Conservation (phyloP, 2,888 invertebrate genomes). For the Plutella xylostella region DNA sequence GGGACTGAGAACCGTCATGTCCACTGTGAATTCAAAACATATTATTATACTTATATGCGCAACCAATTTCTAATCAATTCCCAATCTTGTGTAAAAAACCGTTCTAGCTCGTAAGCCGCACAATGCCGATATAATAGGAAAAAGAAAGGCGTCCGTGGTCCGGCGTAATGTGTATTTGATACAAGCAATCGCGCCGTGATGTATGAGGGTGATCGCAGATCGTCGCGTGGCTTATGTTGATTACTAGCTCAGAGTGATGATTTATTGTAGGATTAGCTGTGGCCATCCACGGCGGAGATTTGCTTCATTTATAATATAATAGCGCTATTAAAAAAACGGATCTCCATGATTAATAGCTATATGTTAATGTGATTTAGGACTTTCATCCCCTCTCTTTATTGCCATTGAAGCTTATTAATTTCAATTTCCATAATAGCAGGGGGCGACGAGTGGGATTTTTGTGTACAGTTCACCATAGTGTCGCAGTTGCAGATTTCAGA, state of each 20-base stretch:
- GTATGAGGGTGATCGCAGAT: slow-evolving; percentile 39
- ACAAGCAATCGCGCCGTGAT: slow-evolving; percentile 63
- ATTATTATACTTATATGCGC: too few species aligned
- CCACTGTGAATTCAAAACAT: too few species aligned
- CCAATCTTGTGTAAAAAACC: slow-evolving; percentile 39
- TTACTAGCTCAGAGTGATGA: slow-evolving; percentile 65
- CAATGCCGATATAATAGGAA: slow-evolving; percentile 35
- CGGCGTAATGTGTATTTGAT: slow-evolving; percentile 63
- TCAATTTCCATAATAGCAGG: too few species aligned
- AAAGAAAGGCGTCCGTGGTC: slow-evolving; percentile 32
- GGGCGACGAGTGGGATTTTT: too few species aligned
- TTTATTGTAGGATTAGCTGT: slow-evolving; percentile 62
- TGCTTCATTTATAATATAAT: slow-evolving; percentile 59
- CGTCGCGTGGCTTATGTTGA: slow-evolving; percentile 51
- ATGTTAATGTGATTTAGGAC: not conserved
- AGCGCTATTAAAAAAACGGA: slow-evolving; percentile 39
- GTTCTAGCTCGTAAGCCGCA: slow-evolving; percentile 40
- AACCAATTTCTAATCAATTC: slow-evolving; percentile 45
- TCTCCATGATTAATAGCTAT: slow-evolving; percentile 34
- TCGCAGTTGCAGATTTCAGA: slow-evolving; percentile 41
- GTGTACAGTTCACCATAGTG: too few species aligned
- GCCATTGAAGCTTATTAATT: too few species aligned
- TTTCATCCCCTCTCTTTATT: too few species aligned
- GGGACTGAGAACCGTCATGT: too few species aligned
- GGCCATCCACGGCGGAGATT: slow-evolving; percentile 57